Base-by-base conservation (phyloP, 2,113 vertebrate genomes). In the Tenrec ecaudatus region DNA sequence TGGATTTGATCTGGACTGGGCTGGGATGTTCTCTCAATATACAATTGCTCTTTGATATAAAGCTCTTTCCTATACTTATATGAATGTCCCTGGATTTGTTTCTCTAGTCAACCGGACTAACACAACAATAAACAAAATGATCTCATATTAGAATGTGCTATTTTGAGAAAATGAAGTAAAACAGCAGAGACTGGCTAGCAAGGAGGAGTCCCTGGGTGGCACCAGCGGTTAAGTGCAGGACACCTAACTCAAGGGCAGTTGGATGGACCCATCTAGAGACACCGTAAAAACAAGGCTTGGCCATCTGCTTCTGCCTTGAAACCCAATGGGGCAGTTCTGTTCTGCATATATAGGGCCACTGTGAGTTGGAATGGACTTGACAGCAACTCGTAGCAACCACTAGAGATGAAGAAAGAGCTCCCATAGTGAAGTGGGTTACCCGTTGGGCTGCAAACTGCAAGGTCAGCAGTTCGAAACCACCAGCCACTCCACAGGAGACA, bases 111-210 rank as follows among this genome's bases (percentile, higher is more conserved):
- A 40, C 40, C 40, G 7, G 40, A 40, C 40, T 40, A 40, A 40
- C 7, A 40, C 40, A 40, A 40, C 40, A 40, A 40, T 40, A 40
- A 91, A 64, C 29, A 80, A 80, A 80, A 73, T 36, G 40, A 73
- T 66, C 40, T 88, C 29, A 20, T 33, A 66, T 76, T 7, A 43
- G 43, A 84, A 76, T 68, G 27, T 77, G 29, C 80, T 16, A 10
- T 81, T 90, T 60, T 69, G 81, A 77, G 33, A 92, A 92, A 86
- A 84, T 95, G 60, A 75, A 66, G 31, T 31, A 75, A 82, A 82
- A 47, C 16, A 17, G 68, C 22, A 40, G 36, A 75, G 22, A 64
- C 64, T 77, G 38, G 38, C 29, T 33, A 62, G 47, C 43, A 89
- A 43, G 20, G 7, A 76, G 23, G 17, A 17, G 31, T 16, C 16